These are phyloP conservation scores for Burhinus oedicnemus DNA, from an alignment of 2,113 vertebrate genomes.

Conservation along the genomic window DNA sequence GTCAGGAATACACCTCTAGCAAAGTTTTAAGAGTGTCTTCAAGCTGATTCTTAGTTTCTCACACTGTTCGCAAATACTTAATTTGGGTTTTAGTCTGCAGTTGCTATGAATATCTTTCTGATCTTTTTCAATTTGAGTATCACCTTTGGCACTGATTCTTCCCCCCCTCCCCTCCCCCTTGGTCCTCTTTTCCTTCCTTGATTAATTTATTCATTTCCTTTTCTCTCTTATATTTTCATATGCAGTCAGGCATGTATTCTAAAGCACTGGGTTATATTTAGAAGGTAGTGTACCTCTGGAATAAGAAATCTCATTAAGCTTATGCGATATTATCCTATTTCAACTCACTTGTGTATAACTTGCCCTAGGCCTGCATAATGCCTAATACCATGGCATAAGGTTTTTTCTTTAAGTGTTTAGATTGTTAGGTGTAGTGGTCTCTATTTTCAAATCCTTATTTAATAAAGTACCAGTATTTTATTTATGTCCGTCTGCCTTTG, in stretches of 20 bases:
- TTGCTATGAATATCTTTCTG: neutral
- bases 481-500: neutral
- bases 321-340: neutral
- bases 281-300: neutral
- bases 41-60: neutral
- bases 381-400: neutral
- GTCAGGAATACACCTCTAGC: neutral
- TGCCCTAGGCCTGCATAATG: neutral
- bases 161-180: neutral
- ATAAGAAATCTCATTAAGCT: conserved; percentile 17
- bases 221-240: neutral
- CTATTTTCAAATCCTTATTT: neutral
- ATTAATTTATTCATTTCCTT: neutral
- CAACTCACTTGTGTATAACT: neutral
- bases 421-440: neutral
- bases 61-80: neutral
- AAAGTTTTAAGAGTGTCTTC: neutral
- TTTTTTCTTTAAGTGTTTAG: neutral
- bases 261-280: neutral
- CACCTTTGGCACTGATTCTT: neutral
- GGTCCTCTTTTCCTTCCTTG: neutral
- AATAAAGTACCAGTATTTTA: neutral
- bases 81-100: neutral
- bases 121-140: neutral
- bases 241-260: neutral